phyloP scores from a whole-genome alignment of 64 coral and sea anemone species.

The Montipora efflorescens region DNA sequence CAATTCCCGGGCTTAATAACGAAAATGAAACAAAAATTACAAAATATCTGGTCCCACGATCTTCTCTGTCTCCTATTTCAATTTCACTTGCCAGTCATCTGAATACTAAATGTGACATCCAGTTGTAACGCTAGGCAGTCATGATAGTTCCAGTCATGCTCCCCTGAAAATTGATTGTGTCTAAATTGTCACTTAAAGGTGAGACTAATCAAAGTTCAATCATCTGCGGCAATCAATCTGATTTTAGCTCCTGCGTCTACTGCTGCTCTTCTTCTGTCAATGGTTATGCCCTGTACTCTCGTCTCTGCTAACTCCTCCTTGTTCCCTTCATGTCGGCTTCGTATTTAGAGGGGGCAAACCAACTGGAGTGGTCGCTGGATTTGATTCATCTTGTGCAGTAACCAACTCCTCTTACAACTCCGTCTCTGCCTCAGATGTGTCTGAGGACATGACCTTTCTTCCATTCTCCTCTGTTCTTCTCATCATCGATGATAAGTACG shows the following conservation, averaged over 20 bases:
- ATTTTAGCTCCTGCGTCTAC: background rate
- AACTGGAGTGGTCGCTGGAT: slow-evolving; percentile 16
- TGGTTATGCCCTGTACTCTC: background rate
- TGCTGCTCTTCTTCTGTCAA: background rate
- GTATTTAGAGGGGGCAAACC: background rate
- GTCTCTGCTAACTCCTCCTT: background rate
- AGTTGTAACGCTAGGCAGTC: no score
- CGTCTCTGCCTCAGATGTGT: slow-evolving; percentile 32
- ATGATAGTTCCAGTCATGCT: no score
- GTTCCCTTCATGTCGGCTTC: background rate
- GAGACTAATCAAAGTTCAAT: no score
- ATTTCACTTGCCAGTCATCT: no score
- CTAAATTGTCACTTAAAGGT: no score
- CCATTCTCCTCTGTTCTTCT: background rate
- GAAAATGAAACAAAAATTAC: no score
- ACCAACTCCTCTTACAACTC: slow-evolving; percentile 16
- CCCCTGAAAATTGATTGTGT: no score
- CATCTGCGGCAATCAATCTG: no score
- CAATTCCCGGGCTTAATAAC: no score
- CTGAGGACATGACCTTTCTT: background rate
- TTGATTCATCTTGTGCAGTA: slow-evolving; percentile 8
- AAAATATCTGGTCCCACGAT: no score
- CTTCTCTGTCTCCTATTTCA: no score
- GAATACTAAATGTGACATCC: no score
- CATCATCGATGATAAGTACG: slow-evolving; percentile 56